Conservation (phyloP, 2,888 invertebrate genomes). For the Eristalis arbustorum region DNA sequence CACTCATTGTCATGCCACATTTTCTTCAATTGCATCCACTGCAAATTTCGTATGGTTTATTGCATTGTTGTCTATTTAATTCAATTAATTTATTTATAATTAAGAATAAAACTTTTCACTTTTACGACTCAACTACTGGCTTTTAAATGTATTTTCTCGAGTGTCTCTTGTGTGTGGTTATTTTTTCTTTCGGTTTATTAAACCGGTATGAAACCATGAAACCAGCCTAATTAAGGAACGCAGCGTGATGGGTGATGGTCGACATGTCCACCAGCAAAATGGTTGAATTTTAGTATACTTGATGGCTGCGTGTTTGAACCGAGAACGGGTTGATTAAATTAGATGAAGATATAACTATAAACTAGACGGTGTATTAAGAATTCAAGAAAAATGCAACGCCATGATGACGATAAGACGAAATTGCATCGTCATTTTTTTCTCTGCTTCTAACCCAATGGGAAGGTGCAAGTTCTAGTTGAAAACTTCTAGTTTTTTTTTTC, state of each 20-base stretch:
- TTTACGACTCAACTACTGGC: neutral
- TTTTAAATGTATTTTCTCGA: neutral
- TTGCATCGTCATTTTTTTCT: neutral
- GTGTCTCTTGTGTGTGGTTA: neutral
- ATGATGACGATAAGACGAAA: neutral
- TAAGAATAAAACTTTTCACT: neutral
- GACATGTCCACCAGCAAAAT: neutral
- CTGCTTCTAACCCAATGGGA: neutral
- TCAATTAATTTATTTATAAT: neutral
- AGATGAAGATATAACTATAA: slow-evolving; percentile 22
- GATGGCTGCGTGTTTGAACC: neutral
- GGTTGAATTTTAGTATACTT: neutral
- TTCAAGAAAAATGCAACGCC: neutral
- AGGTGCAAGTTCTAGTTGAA: neutral
- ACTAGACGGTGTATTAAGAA: neutral
- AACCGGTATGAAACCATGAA: neutral
- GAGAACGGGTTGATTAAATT: slow-evolving; percentile 31
- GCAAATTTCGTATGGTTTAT: neutral
- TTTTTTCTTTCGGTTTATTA: neutral
- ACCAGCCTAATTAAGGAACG: neutral
- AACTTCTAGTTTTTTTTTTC: neutral
- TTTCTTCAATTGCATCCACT: neutral
- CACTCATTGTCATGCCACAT: neutral
- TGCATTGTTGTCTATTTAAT: neutral
- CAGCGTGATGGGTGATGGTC: neutral